Conservation (phyloP, 2,113 vertebrate species). For the Tachuris rubrigastra region DNA sequence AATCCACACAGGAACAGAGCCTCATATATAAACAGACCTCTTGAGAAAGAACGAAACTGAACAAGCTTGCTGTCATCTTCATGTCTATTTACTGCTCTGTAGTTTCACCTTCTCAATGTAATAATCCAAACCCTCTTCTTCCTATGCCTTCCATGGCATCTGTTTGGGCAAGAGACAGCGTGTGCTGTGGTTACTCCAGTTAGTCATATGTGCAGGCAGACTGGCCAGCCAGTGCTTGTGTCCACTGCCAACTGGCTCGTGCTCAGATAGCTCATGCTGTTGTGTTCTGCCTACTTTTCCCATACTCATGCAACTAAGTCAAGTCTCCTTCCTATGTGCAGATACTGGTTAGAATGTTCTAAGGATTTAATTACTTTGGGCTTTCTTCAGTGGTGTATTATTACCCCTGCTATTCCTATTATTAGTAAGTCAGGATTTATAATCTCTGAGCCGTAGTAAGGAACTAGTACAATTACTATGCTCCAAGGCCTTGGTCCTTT, state of each 20-base stretch:
- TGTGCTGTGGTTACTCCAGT: background rate
- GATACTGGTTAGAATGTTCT: background rate
- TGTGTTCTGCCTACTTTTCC: background rate
- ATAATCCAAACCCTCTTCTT: background rate
- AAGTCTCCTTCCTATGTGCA: background rate
- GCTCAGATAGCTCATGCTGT: background rate
- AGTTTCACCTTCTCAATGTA: background rate
- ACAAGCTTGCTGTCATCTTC: background rate
- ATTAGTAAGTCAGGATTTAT: background rate
- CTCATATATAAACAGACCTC: background rate
- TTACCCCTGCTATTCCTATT: background rate
- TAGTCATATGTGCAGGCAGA: background rate
- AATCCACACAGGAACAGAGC: background rate
- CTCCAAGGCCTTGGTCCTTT: background rate
- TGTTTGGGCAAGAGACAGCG: background rate
- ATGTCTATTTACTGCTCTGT: background rate
- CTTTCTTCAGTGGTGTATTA: background rate
- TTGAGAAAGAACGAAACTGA: background rate
- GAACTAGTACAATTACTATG: background rate
- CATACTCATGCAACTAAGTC: background rate
- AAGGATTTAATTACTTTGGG: background rate
- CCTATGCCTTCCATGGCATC: background rate
- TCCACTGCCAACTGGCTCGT: background rate
- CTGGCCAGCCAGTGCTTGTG: background rate
- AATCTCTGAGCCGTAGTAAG: background rate